Percentiles rank a stretch among this genome's conserved stretches.
These are phyloP conservation scores for Scaptomyza parva DNA, from an alignment of 2,888 invertebrate genomes.

Conservation along the genomic window DNA sequence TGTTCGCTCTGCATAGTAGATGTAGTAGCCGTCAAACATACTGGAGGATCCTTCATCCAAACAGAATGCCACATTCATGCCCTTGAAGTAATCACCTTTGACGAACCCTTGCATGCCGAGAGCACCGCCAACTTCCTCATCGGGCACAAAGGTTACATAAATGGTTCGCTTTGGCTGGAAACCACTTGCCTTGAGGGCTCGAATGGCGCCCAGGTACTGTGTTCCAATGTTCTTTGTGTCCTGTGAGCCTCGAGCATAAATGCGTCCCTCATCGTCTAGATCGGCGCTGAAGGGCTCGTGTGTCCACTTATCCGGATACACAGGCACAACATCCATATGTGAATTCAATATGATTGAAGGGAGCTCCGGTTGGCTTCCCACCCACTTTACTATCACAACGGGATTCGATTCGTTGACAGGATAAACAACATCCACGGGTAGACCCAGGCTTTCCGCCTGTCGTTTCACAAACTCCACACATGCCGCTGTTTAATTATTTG, in stretches of 20 bases:
- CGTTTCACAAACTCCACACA: conserved; percentile 90
- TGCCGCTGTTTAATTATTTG: conserved; percentile 40
- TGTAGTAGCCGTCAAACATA: conserved; percentile 87
- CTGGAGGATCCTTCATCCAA: conserved; percentile 93
- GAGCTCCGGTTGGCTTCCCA: conserved; percentile 89
- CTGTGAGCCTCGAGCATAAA: conserved; percentile 90
- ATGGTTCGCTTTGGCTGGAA: conserved; percentile 88
- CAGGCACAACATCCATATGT: conserved; percentile 98
- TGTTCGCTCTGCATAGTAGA: conserved; percentile 88
- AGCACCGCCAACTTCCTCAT: conserved; percentile 89
- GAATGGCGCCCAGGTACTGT: conserved; percentile 91
- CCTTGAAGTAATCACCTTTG: conserved; percentile 88
- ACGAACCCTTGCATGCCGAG: conserved; percentile 90
- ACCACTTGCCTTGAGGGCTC: conserved; percentile 87
- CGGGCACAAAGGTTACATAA: conserved; percentile 91
- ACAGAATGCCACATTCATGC: conserved; percentile 90
- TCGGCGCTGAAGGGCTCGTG: conserved; percentile 95
- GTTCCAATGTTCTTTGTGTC: conserved; percentile 94
- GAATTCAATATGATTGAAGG: conserved; percentile 89
- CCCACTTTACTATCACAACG: conserved; percentile 92
- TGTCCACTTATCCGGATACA: conserved; percentile 94
- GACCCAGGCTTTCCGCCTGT: conserved; percentile 88
- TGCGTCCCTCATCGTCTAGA: conserved; percentile 93
- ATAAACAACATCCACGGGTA: conserved; percentile 88
- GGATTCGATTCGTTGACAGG: conserved; percentile 88